Evolutionary conservation across 2,113 vertebrate species (phyloP).

Genomic region (Lepus americanus): DNA sequence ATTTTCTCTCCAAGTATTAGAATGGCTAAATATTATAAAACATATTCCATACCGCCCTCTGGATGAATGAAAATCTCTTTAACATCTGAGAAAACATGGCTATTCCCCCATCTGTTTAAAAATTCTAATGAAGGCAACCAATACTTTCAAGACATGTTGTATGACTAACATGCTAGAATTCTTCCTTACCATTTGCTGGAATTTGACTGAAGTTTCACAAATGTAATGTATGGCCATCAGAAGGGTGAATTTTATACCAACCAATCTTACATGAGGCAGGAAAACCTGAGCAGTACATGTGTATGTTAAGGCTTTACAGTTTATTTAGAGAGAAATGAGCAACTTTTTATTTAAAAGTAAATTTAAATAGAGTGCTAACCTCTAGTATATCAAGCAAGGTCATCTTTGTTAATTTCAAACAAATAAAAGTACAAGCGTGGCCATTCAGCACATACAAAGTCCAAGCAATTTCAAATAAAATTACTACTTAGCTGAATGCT

Average conservation of each 20-base stretch:
- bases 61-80: conserved; percentile 1
- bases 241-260: neutral
- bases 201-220: neutral
- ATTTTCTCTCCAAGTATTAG: neutral
- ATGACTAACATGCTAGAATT: neutral
- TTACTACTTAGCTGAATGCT: neutral
- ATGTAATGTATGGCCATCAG: neutral
- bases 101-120: neutral
- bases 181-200: neutral
- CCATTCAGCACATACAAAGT: neutral
- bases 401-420: conserved; percentile 43
- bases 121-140: neutral
- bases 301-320: neutral
- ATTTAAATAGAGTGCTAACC: neutral
- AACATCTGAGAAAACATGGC: neutral
- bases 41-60: neutral
- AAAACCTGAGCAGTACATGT: neutral
- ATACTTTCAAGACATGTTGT: neutral
- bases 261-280: neutral
- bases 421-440: conserved; percentile 41
- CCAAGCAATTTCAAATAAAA: conserved; percentile 61
- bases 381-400: neutral
- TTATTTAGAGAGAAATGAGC: neutral
- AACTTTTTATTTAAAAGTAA: conserved; percentile 47
- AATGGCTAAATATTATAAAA: conserved; percentile 13